Base-by-base conservation (phyloP, 2,888 invertebrate species). In the Euphydryas editha region DNA sequence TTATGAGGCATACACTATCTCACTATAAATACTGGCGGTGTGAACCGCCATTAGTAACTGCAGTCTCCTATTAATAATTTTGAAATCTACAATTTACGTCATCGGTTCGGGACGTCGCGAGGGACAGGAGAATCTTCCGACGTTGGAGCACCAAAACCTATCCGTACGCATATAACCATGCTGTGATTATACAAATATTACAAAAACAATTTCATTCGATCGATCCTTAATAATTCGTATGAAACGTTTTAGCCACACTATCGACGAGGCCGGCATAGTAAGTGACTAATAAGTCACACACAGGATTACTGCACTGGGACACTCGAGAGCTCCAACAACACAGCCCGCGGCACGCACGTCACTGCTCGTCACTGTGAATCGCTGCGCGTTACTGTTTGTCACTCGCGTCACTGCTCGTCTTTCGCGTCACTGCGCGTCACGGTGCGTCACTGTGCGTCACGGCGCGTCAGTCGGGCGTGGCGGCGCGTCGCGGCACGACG, bases 401-500 rank as follows among this genome's bases (percentile, higher is more conserved):
- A 11, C 44, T 15, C 44, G n/a, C 47, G 10, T 11, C 10, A 18
- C 6, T 11, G 10, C 47, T 10, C 20, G 8, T 20, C 18, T 2
- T 18, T 47, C 18, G 20, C 20, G 47, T 20, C 20, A 13, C 20
- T 24, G 1, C 39, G 24, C 15, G 18, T 39, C 56, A 46, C 46
- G 62, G 10, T 8, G 4, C 30, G 30, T 24, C 51, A n/a, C 60
- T 55, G 57, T 69, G 49, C 63, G 59, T 67, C 69, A 81, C 30
- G 42, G 18, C 51, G 37, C 36, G 36, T 18, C 39, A 13, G 39
- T 13, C 39, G 54, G 59, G 65, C 46, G 44, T 20, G 46, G 24
- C 62, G 62, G 65, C 62, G 58, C 44, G 64, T 21, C 24, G 8
- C 46, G 46, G 24, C 51, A n/a, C 60, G 58, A 61, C 70, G 51